Evolutionary conservation across 2,888 invertebrate genomes (phyloP).

Genomic region (Synergus umbraculus): DNA sequence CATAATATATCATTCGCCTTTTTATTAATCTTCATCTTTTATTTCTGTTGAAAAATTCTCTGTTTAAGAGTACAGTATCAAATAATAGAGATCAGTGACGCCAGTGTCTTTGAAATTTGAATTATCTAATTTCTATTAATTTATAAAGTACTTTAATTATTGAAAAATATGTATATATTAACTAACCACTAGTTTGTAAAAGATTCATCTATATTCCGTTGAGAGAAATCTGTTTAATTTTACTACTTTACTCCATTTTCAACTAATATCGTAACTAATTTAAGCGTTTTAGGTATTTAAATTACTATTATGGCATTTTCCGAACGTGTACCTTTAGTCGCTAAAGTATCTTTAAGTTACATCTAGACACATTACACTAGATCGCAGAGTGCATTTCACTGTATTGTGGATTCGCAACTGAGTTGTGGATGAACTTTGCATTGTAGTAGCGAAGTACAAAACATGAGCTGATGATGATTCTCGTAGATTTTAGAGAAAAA

Average conservation of each 20-base stretch:
- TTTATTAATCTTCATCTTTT: not conserved
- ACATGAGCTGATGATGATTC: not conserved
- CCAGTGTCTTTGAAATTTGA: no score
- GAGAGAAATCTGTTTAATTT: no score
- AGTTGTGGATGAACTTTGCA: not conserved
- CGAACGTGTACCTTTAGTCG: not conserved
- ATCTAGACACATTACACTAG: conserved; percentile 16
- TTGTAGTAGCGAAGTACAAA: not conserved
- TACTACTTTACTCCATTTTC: not conserved
- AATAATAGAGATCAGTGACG: not conserved
- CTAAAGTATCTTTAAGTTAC: conserved; percentile 1
- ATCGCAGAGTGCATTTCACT: conserved; percentile 56
- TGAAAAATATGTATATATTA: no score
- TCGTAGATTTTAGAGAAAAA: not conserved
- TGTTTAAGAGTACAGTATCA: not conserved
- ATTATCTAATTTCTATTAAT: not conserved
- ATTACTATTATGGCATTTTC: not conserved
- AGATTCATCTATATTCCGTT: not conserved
- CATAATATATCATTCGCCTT: conserved; percentile 7
- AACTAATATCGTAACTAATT: not conserved
- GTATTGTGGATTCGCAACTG: conserved; percentile 44
- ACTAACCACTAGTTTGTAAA: not conserved
- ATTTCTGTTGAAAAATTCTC: not conserved
- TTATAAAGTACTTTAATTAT: no score
- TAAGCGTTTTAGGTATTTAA: not conserved